These are phyloP conservation scores for Nasonia giraulti DNA, from an alignment of 1,140 invertebrate species.

Conservation along the genomic window DNA sequence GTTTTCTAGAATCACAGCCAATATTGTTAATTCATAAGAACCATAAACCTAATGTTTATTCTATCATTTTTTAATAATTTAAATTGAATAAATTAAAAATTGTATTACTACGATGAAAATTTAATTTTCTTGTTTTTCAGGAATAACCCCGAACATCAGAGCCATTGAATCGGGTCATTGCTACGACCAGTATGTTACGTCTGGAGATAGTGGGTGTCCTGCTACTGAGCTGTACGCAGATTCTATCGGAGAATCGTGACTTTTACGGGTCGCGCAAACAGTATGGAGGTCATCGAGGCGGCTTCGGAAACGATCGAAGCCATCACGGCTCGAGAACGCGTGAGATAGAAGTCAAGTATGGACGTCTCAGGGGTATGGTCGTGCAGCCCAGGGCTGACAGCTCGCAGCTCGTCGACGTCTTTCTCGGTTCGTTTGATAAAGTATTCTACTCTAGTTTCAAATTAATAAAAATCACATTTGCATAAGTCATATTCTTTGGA, in stretches of 20 bases:
- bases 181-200: constrained; percentile 65
- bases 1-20: too few species aligned
- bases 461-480: too few species aligned
- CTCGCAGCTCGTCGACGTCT: constrained; percentile 68
- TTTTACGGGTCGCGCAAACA: constrained; percentile 60
- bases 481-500: too few species aligned
- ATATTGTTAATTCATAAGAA: too few species aligned
- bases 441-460: not conserved
- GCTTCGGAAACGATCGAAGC: constrained; percentile 24
- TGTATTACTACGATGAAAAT: not conserved
- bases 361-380: constrained; percentile 66
- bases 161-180: not conserved
- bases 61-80: too few species aligned
- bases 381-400: constrained; percentile 62
- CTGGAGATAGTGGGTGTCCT: constrained; percentile 64
- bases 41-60: too few species aligned
- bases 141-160: not conserved
- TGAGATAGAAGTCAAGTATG: constrained; percentile 69
- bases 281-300: constrained; percentile 55
- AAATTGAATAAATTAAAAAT: not conserved
- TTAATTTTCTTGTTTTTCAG: not conserved
- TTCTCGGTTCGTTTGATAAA: constrained; percentile 63
- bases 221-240: constrained; percentile 65
- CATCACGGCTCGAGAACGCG: constrained; percentile 55
- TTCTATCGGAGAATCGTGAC: constrained; percentile 65